Evolutionary conservation across 2,113 vertebrate species (phyloP).

Genomic region (Steatornis caripensis): DNA sequence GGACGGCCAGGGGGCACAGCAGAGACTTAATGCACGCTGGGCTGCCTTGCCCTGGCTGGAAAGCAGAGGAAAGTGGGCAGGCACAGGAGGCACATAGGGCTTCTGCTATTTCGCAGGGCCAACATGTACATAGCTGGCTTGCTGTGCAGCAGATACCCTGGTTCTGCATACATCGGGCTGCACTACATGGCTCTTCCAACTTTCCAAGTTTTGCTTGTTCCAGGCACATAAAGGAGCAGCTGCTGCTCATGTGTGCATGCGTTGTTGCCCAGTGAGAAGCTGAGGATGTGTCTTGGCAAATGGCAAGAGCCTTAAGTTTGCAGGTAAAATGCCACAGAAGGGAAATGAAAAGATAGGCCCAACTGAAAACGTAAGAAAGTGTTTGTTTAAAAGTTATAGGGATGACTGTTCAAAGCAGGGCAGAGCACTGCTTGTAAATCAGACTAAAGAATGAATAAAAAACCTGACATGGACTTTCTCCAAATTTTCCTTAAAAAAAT

Average conservation of each 20-base stretch:
- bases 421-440: not conserved
- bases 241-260: conserved; percentile 25
- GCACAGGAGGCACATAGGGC: fast-evolving
- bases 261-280: not conserved
- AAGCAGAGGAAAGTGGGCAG: not conserved
- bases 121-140: not conserved
- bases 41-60: not conserved
- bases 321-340: not conserved
- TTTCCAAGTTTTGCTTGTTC: conserved; percentile 35
- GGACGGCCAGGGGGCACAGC: fast-evolving
- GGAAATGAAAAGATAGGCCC: not conserved
- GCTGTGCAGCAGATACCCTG: not conserved
- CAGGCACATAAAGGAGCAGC: conserved; percentile 57
- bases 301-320: conserved; percentile 23
- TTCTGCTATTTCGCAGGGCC: not conserved
- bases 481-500: not conserved
- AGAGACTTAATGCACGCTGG: fast-evolving
- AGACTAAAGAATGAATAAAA: not conserved
- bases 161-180: not conserved
- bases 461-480: not conserved
- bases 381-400: not conserved
- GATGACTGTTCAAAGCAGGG: not conserved
- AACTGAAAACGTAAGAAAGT: not conserved
- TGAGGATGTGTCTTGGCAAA: conserved; percentile 35
- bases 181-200: not conserved